Base-by-base conservation (phyloP, 2,113 vertebrate species). In the Tetrax tetrax region DNA sequence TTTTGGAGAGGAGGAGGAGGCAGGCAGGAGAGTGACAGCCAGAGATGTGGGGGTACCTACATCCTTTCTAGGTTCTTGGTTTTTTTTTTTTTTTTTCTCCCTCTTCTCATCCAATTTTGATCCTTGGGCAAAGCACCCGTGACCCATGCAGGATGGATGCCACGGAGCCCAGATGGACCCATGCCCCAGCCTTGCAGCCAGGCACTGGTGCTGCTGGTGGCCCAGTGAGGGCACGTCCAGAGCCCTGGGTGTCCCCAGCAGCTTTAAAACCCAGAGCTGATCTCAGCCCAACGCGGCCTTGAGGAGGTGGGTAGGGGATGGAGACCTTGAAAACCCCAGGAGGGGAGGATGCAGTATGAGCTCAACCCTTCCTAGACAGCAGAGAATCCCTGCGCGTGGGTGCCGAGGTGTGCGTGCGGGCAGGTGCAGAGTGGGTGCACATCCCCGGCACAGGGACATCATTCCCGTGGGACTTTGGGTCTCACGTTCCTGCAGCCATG, bases 1-100 rank as follows among this genome's bases (percentile, higher is more conserved):
- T 83, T 93, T 92, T 10, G 29, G 68, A 74, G 94, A 86, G 94
- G 83, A 92, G 68, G 82, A 43, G 37, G 47, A 92, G 72, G 47
- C 70, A 86, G 89, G 81, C 37, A 87, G 35, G n/a, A 69, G 84
- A 35, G 68, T 50, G 87, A 64, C 87, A 64, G 57, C 24, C 1
- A 1, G 69, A 51, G 77, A 47, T 69, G 77, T 6, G 3, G 16
- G 38, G 51, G 9, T 27, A 61, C 69, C 59, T 68, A 12, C 75
- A 68, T 12, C 13, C 19, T 85, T 94, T 31, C 25, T 20, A 45
- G 51, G 20, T 21, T 53, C 0, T 59, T 28, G 5, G 13, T 43
- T 43, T 16, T 37, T 17, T 11, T 4, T 4, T 50, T 8, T 4
- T 5, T 51, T 41, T n/a, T n/a, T 2, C 5, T 8, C 2, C 31